phyloP scores from a whole-genome alignment of 92 coral and sea anemone genomes.

The Zoanthus solanderi region DNA sequence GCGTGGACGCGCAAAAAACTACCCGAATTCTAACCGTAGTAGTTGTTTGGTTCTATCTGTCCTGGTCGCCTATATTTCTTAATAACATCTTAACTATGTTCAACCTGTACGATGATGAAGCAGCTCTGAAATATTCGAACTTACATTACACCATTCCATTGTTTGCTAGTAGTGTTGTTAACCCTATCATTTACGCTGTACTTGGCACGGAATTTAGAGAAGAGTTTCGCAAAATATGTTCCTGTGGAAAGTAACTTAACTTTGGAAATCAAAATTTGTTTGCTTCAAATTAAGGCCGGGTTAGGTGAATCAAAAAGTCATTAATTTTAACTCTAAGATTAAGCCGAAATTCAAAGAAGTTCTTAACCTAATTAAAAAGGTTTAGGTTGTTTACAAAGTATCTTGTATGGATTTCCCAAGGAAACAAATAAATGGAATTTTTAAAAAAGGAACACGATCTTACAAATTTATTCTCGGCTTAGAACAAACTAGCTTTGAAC shows the following conservation, averaged over 20 bases:
- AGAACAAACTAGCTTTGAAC: too few relatives aligned
- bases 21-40: conserved; percentile 10
- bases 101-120: neutral
- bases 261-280: neutral
- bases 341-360: neutral
- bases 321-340: neutral
- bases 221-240: conserved; percentile 25
- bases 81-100: neutral
- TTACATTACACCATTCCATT: conserved; percentile 27
- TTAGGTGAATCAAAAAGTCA: neutral
- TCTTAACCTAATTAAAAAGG: neutral
- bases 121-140: conserved; percentile 16
- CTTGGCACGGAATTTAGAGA: conserved; percentile 19
- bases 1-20: neutral
- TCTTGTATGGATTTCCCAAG: too few relatives aligned
- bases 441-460: too few relatives aligned
- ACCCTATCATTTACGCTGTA: conserved; percentile 20
- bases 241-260: neutral
- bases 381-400: neutral
- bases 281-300: neutral
- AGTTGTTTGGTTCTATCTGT: conserved; percentile 7
- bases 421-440: too few relatives aligned
- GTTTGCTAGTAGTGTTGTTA: conserved; percentile 26
- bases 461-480: too few relatives aligned
- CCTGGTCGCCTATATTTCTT: conserved; percentile 20